phyloP scores from a whole-genome alignment of 35 echinoderm and acorn worm genomes.

The Diadema setosum region DNA sequence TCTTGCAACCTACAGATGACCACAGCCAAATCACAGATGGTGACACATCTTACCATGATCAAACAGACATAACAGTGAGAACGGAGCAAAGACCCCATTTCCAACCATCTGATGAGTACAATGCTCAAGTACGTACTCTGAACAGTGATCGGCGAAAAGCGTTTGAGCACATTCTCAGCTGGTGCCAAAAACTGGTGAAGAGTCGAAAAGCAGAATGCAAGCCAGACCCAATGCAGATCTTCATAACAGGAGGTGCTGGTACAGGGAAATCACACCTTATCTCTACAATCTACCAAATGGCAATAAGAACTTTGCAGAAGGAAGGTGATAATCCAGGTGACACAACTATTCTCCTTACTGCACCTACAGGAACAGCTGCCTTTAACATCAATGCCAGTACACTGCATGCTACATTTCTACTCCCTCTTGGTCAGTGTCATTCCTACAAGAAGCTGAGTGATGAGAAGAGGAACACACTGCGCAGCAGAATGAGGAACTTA shows the following conservation, averaged over 20 bases:
- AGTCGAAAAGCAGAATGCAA: not conserved
- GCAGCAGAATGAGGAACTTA: constrained; percentile 33
- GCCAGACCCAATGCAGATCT: constrained; percentile 16
- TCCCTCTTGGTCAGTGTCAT: not conserved
- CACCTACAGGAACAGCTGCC: constrained; percentile 43
- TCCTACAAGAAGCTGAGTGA: constrained; percentile 53
- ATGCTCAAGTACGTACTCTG: not conserved
- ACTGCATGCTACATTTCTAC: constrained; percentile 14
- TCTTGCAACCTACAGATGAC: too few species aligned
- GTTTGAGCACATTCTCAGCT: constrained; percentile 20
- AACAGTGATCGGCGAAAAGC: constrained; percentile 19
- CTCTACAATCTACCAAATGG: not conserved
- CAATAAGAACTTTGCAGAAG: not conserved
- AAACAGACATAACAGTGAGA: too few species aligned
- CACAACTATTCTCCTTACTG: constrained; percentile 48
- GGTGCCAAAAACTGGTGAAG: not conserved
- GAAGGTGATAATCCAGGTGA: not conserved
- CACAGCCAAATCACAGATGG: too few species aligned
- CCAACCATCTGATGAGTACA: not conserved
- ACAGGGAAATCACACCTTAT: constrained; percentile 49
- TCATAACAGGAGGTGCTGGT: constrained; percentile 49
- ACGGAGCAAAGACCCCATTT: too few species aligned
- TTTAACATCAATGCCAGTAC: not conserved
- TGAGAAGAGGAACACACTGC: constrained; percentile 36
- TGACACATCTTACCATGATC: too few species aligned